Evolutionary conservation across 2,113 vertebrate species (phyloP), one percentile per base, ranked within the genome.

Genomic region (Oryzias woworae): DNA sequence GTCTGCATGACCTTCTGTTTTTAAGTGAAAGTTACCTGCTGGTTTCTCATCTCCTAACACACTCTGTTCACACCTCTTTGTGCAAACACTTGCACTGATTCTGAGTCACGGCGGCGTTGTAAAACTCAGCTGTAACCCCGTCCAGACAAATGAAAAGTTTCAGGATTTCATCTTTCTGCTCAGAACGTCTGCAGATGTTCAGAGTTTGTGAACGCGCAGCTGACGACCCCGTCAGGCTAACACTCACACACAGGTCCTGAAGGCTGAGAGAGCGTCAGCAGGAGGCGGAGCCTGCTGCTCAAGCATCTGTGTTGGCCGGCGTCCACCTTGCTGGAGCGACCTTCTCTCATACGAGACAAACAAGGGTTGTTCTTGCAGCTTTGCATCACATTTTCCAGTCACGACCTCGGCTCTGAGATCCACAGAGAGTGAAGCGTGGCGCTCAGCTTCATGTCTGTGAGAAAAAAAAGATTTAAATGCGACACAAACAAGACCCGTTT

Each of bases 231-330:
- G 43, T 44, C 12, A 44, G 43, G 6, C 15, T 44, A 44, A 44
- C 43, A 15, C 43, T 45, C 14, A 0, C 44, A 45, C 14, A 8
- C 16, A 14, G 16, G 44, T 16, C 14, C 14, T 17, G 44, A 14
- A 14, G 44, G 44, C 15, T 22, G 26, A 7, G 41, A 24, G 31
- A 0, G 15, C 28, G 45, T 50, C 54, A 3, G 42, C 54, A 8
- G 64, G 46, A 63, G 58, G 5, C 48, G 16, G 23, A 24, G 7
- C 58, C 67, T 0, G 46, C 63, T 54, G 68, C 24, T 41, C 45
- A 55, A 20, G 16, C 66, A 51, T 66, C 62, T 62, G 53, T 41
- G 45, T 4, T 55, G 71, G 66, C 45, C 12, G 45, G 3, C 7
- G 4, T 68, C 52, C 69, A 22, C 26, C 7, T 45, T 10, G 47